phyloP scores from a whole-genome alignment of 1,140 invertebrate genomes.

The Drosophila arizonae region DNA sequence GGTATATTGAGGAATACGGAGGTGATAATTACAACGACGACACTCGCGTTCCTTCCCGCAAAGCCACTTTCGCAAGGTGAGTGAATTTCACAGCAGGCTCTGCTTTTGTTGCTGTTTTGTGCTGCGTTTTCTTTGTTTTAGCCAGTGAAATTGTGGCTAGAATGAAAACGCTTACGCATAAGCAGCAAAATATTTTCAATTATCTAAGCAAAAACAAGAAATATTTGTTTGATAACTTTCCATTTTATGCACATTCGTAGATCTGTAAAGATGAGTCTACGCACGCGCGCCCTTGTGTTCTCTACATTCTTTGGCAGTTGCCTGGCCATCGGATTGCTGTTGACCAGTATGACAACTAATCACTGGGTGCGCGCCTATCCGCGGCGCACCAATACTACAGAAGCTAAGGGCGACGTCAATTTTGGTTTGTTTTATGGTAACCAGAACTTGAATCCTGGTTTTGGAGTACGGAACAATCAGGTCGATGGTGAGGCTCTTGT shows the following conservation, averaged over 20 bases:
- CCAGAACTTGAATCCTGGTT: slow-evolving; percentile 91
- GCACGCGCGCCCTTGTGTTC: slow-evolving; percentile 87
- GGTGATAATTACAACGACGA: slow-evolving; percentile 31
- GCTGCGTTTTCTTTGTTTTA: slow-evolving; percentile 45
- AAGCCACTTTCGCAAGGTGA: slow-evolving; percentile 29
- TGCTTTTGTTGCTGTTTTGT: slow-evolving; percentile 28
- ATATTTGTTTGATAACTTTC: slow-evolving; percentile 11
- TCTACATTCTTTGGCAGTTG: slow-evolving; percentile 94
- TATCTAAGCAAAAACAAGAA: not conserved
- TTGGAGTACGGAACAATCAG: slow-evolving; percentile 87
- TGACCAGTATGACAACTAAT: slow-evolving; percentile 92
- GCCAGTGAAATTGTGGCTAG: not conserved
- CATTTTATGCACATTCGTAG: slow-evolving; percentile 3
- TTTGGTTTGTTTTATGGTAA: slow-evolving; percentile 93
- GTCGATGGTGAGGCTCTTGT: slow-evolving; percentile 59
- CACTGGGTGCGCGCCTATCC: slow-evolving; percentile 93
- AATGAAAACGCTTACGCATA: no score
- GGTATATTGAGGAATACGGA: slow-evolving; percentile 11
- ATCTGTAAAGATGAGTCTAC: slow-evolving; percentile 71
- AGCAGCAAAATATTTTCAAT: no score
- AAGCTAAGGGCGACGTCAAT: slow-evolving; percentile 90
- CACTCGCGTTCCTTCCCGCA: slow-evolving; percentile 16
- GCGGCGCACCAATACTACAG: slow-evolving; percentile 86
- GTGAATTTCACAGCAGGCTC: slow-evolving; percentile 2
- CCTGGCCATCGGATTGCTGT: slow-evolving; percentile 90